Evolutionary conservation across 2,797 vertebrate genomes (phyloP), one percentile per base, ranked within the genome.

Genomic region (Buphagus erythrorhynchus): DNA sequence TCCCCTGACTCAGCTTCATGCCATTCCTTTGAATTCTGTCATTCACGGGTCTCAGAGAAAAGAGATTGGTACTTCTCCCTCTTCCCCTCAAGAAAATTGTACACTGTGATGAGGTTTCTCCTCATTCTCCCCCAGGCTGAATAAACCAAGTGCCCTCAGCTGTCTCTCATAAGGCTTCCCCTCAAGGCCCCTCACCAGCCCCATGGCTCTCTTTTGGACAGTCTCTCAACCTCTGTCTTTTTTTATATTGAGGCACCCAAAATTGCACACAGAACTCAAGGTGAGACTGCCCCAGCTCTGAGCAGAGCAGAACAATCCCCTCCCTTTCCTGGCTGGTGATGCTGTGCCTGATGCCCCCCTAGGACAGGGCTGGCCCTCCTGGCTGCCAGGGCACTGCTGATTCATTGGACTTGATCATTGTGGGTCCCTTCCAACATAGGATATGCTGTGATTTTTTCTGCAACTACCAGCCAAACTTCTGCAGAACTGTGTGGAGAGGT

Each of bases 301-400:
- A 66, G 36, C 36, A 49, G 26, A 51, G 36, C 1, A 1, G 52
- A 13, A 43, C 43, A 66, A 28, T 10, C 26, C 16, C 42, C 36
- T 85, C 36, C 49, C n/a, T 51, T 2, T 10, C 14, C 51, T 0
- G 0, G 51, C 21, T 28, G n/a, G 36, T 1, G 6, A 57, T 15
- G 35, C 35, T 55, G 16, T 5, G 35, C 21, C 51, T 35, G 51
- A 20, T 46, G 51, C 4, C 13, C 10, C 31, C 22, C 25, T 17
- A 63, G 12, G 19, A 29, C 19, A 55, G 3, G 6, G 33, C 0
- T 40, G 19, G 4, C 13, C 16, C 3, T 33, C 24, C 42, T 54
- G 58, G 42, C 33, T 20, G 42, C n/a, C 58, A 48, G 42, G 35
- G 51, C 69, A 49, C 43, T 36, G 36, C 51, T 35, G 43, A n/a